Evolutionary conservation across 1,140 invertebrate species (phyloP), one percentile per base, ranked within the genome.

Genomic region (Scaptomyza montana): DNA sequence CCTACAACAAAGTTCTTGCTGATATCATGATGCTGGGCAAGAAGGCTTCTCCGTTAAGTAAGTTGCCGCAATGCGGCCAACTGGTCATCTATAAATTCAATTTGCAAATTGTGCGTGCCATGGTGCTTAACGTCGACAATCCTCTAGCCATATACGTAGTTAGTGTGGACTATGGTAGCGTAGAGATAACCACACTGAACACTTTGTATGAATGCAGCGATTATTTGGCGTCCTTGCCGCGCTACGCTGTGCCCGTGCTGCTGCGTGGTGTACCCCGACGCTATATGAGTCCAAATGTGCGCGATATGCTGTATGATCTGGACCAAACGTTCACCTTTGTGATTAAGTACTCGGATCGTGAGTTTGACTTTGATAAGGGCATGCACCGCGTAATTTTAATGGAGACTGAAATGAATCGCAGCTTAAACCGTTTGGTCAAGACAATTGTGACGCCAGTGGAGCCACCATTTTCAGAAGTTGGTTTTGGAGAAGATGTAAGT

Each of bases 141-240:
- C 43, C 55, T 0, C 25, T 74, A 0, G 53, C 49, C 25, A 86
- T 91, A 7, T 81, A 74, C 55, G 62, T 92, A 13, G 73, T 82
- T 10, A 90, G 74, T 47, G 66, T 92, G 0, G 90, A 92, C 45
- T 92, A 57, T 55, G 90, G 90, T 0, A 92, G 75, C 54, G 50
- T 91, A 16, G 90, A 90, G 47, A 36, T 77, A 8, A 57, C 68
- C 28, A 30, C 54, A 5, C 9, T 90, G 5, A 57, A 75, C 1
- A 53, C 69, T 21, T 70, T 92, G 0, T 75, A 80, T 49, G 65
- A 77, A 16, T 86, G 81, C 5, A 78, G 61, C 16, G 8, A 21
- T 3, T 57, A 76, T 46, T 49, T 89, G 19, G 55, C 66, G 0
- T 16, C 13, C 3, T 50, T 85, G 19, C 73, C 78, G 0, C 75